Percentiles rank a stretch among this genome's conserved stretches.
Evolutionary conservation across 2,113 vertebrate genomes (phyloP).

Genomic region (Sceloporus undulatus): DNA sequence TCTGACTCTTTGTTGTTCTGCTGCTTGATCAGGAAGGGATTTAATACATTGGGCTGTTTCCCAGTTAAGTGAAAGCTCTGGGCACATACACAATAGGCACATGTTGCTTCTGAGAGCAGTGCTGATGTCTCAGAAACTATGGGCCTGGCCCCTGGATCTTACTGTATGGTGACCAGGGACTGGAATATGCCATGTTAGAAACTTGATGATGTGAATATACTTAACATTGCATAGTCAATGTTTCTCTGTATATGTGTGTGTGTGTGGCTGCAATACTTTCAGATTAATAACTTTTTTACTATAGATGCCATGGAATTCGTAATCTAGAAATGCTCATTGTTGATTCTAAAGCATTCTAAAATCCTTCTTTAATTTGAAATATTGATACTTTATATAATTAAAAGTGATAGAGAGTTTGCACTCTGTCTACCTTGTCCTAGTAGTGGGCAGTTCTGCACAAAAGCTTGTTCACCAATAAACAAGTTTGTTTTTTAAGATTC

Average conservation of each 20-base stretch:
- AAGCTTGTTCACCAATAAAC: neutral
- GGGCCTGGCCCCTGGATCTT: neutral
- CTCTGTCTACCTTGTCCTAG: neutral
- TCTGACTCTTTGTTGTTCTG: neutral
- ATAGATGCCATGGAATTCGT: neutral
- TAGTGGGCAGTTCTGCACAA: neutral
- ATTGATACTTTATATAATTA: neutral
- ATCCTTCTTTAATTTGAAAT: neutral
- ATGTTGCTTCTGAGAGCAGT: neutral
- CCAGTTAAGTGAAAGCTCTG: neutral
- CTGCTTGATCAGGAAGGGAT: neutral
- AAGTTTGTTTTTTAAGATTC: neutral
- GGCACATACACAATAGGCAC: no score
- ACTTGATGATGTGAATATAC: neutral
- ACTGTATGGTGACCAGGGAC: no score
- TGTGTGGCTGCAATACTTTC: neutral
- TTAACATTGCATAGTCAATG: neutral
- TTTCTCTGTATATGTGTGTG: neutral
- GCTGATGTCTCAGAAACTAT: neutral
- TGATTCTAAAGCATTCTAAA: constrained; percentile 1
- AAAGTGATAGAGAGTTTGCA: neutral
- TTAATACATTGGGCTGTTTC: neutral
- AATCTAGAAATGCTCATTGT: neutral
- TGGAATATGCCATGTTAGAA: neutral
- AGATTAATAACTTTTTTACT: neutral